Base-by-base conservation (phyloP, 30 jellyfish, hydroid and myxozoan species). In the Pseudorhiza aurosa region DNA sequence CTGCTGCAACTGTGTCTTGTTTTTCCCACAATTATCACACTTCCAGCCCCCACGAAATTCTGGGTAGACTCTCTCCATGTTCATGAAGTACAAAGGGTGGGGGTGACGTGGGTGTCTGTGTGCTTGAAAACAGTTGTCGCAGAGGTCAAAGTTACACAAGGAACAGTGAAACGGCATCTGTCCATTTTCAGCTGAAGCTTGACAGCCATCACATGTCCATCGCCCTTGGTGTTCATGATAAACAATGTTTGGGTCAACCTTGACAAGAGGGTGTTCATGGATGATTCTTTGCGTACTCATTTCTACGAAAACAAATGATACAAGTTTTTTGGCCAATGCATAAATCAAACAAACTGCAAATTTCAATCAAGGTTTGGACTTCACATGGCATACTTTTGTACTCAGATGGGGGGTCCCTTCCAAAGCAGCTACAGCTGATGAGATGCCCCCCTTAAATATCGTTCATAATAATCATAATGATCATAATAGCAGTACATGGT, bases 151-250 rank as follows among this genome's bases (percentile, higher is more conserved):
- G 27, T 57, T 37, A 72, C 99, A 93, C 2, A 35, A 42, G 24
- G 68, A 18, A 51, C 99, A 93, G 58, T 93, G 99, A 58, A 71
- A 67, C 0, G 98, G 96, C 86, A 67, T 72, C 6, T 33, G 50
- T 15, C 74, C n/a, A 35, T 81, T 75, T 50, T 67, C 80, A 53
- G 79, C 79, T 11, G 84, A 57, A 0, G 55, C 11, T 29, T 35
- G 36, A 65, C 99, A 93, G 9, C 75, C 74, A 82, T 87, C 97
- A 87, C 99, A 93, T 14, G 85, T 81, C 99, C 99, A 93, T 56
- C 87, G 40, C 36, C 99, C 99, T 4, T 57, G 68, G 27, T 68
- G 57, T 18, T 64, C 67, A 9, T 88, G 95, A 32, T 93, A 93
- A 7, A 85, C 95, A 42, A 67, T 43, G 33, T 58, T 75, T 21